phyloP scores from a whole-genome alignment of 2,113 vertebrate genomes.

The Formicarius rufipectus region DNA sequence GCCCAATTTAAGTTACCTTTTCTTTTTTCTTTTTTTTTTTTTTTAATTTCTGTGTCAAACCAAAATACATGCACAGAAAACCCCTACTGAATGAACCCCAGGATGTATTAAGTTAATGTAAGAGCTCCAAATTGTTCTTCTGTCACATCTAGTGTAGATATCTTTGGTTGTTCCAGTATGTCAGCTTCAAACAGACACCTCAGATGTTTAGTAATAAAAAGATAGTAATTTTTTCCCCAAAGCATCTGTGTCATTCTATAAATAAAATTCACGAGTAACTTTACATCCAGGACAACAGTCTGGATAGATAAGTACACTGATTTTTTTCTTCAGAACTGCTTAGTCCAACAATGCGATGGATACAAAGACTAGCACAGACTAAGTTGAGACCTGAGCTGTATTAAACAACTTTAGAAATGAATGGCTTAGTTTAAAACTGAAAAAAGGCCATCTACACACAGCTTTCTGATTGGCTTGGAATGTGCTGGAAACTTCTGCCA shows the following conservation, averaged over 20 bases:
- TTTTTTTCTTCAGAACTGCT: not conserved
- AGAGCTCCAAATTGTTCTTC: not conserved
- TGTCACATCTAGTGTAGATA: not conserved
- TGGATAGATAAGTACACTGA: not conserved
- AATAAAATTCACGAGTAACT: not conserved
- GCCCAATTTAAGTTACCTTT: not conserved
- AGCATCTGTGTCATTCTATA: conserved; percentile 4
- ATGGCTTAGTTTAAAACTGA: not conserved
- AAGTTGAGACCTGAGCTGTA: not conserved
- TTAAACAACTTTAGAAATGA: not conserved
- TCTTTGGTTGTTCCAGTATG: not conserved
- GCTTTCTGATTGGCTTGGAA: not conserved
- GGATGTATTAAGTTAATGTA: not conserved
- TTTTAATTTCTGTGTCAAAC: not conserved
- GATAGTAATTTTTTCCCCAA: not conserved
- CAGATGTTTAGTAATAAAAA: not conserved
- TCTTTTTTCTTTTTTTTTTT: not conserved
- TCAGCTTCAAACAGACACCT: conserved; percentile 3
- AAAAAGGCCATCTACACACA: not conserved
- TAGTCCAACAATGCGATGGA: not conserved
- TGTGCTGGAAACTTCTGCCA: not conserved
- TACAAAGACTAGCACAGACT: not conserved
- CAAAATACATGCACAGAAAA: not conserved
- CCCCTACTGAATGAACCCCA: not conserved
- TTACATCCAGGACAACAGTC: not conserved